Base-by-base conservation (phyloP, 2,888 invertebrate genomes). In the Plebejus anna region DNA sequence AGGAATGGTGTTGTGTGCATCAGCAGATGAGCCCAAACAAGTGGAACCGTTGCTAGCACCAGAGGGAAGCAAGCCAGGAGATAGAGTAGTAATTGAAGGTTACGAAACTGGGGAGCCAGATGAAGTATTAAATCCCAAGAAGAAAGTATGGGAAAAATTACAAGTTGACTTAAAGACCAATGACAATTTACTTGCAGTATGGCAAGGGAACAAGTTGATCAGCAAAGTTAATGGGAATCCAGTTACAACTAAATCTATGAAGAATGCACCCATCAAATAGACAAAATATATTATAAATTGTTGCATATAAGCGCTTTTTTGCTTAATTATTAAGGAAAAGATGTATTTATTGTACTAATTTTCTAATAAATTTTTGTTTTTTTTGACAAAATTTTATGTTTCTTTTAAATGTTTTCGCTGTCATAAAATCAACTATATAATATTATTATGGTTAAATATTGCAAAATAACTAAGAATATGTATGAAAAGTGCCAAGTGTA, bases 131-230 rank as follows among this genome's bases (percentile, higher is more conserved):
- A 98, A 99, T 89, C 98, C 98, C 0, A 99, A 99, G 90, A 99
- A 99, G 91, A 99, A 99, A 94, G 94, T 98, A n/a, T 99, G 98
- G 98, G 98, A 98, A 83, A 98, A 98, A 88, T 88, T 98, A 66
- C 97, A 98, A 89, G 95, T 94, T 36, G 97, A 97, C 88, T 94
- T 97, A 36, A 96, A 96, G 86, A 96, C 96, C 1, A 96, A 96
- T 89, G 90, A 94, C 2, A 95, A 94, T 75, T 95, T 97, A 79
- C 87, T 96, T 80, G 98, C 98, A 75, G 96, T 97, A 76, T 99
- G 98, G 98, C 97, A 97, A 89, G 97, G 96, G 38, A 97, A 96
- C 89, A 95, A 95, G 83, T 91, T 98, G 80, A 86, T 97, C 77
- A 94, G 88, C 80, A 97, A 98, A 76, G 90, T 95, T 76, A 95